phyloP scores from a whole-genome alignment of 2,797 vertebrate species.

The Protonibea diacanthus region DNA sequence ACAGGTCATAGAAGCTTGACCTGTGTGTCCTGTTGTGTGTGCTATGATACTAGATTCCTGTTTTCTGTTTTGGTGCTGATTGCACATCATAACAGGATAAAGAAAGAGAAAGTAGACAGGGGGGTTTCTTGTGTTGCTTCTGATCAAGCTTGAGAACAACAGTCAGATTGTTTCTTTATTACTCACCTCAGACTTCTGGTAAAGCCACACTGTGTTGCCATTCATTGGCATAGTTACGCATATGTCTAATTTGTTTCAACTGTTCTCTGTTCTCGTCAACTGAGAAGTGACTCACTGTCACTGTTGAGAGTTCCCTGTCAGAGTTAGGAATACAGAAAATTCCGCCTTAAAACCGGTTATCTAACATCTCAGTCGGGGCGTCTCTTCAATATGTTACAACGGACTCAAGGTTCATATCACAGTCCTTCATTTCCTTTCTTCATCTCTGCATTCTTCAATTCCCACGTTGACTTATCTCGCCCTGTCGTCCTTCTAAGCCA shows the following conservation, averaged over 20 bases:
- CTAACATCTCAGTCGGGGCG: neutral
- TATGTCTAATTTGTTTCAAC: neutral
- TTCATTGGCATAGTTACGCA: neutral
- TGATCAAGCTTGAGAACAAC: neutral
- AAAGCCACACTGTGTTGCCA: neutral
- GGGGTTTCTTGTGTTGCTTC: neutral
- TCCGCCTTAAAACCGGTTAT: neutral
- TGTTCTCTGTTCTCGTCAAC: no score
- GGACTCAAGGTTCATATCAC: neutral
- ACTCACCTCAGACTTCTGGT: slow-evolving; percentile 28
- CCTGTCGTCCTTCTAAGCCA: neutral
- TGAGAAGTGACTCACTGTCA: neutral
- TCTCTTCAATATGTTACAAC: neutral
- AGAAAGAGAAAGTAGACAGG: neutral
- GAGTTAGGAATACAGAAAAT: neutral
- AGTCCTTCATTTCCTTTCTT: neutral
- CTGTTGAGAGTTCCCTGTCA: neutral
- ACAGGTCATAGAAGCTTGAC: neutral
- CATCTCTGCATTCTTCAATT: neutral
- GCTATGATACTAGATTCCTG: slow-evolving; percentile 16
- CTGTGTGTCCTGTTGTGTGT: slow-evolving; percentile 24
- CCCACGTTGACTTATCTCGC: neutral
- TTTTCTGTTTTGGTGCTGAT: slow-evolving; percentile 1
- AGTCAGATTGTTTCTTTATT: slow-evolving; percentile 21
- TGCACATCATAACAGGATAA: neutral